Base-by-base conservation (phyloP, 2,113 vertebrate genomes). In the Dolichallabes microphthalmus region DNA sequence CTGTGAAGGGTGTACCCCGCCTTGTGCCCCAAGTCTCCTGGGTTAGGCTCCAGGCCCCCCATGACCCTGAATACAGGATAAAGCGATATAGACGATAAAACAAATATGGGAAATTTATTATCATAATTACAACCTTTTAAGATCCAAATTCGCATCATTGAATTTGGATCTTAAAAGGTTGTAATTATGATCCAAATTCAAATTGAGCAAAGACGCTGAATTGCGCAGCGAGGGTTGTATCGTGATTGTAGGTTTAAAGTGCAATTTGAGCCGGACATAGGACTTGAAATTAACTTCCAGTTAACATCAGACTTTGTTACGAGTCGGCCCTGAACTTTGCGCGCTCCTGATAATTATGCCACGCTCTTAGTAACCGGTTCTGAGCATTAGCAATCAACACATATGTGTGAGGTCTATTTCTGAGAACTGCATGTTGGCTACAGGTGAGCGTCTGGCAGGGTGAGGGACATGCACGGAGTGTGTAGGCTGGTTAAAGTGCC, bases 401-500 rank as follows among this genome's bases (percentile, higher is more conserved):
- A 58, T n/a, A 81, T 53, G 45, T 27, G 55, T 27, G 25, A 63
- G 68, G 25, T 35, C 82, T 60, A 10, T 58, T 71, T 73, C n/a
- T 35, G 35, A 80, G 79, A 27, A 50, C 61, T 12, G 60, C 17
- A 30, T 53, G 80, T 53, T 17, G 17, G 45, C 45, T 82, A 82
- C 80, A 82, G 61, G 61, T 82, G 61, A 66, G 61, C 9, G 58
- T 63, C 30, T 77, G 76, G 12, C 52, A 19, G 52, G n/a, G 17
- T 61, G 66, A 64, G 58, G 52, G 32, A 77, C 63, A 12, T 60
- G 74, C 12, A 27, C 32, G 19, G 81, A 39, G 55, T 20, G 27
- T 76, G 60, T 75, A 75, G 73, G 30, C 53, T 77, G 63, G 86
- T 88, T 83, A 69, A 58, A 71, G 86, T 61, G 86, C 84, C 76